Base-by-base conservation (phyloP, 2,888 invertebrate genomes). In the Drosophila diplacantha region DNA sequence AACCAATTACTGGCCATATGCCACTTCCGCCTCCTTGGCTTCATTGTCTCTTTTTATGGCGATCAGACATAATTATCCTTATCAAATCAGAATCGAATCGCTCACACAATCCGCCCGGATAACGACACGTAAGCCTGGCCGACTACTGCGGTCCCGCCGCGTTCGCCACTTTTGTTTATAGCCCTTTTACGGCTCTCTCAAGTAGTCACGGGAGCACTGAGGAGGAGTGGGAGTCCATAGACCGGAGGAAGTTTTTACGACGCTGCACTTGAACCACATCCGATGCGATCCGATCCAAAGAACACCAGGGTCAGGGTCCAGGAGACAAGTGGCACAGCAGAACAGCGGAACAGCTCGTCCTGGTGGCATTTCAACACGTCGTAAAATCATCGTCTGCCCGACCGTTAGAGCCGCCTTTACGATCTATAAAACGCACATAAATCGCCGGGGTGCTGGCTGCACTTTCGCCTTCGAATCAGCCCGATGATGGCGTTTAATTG, bases 381-480 rank as follows among this genome's bases (percentile, higher is more conserved):
- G 72, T 84, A 83, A 84, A 84, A 84, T 75, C 80, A 77, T 75
- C 74, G 75, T 75, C 74, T 71, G 68, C 68, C 62, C 74, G 65
- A 65, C 77, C 61, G 74, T 71, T 78, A 69, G 77, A 74, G 70
- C 58, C 71, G 66, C 66, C 74, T 83, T 83, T 81, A 85, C 82
- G 84, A 85, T 82, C 83, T 74, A 79, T 83, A 83, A 83, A 83
- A 84, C 68, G 73, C 51, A 71, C 83, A 80, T 81, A 82, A 84
- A 84, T 73, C 69, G 80, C 60, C 51, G 56, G 55, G 70, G 70
- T 63, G 69, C 49, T 52, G 56, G 38, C 54, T 69, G 69, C 66
- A 65, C 60, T 71, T 64, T 69, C 41, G 65, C 69, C 56, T 62
- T 70, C 52, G 56, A 62, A 70, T 70, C 68, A 41, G 50, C 63